phyloP scores from a whole-genome alignment of 2,888 invertebrate genomes.

The Helleia helle region DNA sequence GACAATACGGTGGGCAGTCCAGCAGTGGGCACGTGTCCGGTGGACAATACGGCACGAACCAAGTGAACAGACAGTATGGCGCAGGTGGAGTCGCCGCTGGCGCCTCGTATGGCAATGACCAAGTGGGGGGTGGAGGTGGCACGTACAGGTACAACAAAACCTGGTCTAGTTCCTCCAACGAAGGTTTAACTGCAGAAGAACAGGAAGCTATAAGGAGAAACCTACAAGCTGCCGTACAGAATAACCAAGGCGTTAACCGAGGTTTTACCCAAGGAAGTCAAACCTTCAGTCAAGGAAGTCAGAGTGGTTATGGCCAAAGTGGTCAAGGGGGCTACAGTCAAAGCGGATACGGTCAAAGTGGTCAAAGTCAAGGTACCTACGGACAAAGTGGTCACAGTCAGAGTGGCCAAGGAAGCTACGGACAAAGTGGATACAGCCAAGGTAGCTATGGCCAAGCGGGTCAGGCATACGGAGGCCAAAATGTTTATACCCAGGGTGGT shows the following conservation, averaged over 20 bases:
- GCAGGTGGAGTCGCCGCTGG: slow-evolving; percentile 9
- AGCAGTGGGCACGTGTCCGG: slow-evolving; percentile 23
- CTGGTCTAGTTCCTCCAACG: slow-evolving; percentile 33
- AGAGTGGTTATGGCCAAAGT: slow-evolving; percentile 7
- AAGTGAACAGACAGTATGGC: slow-evolving; percentile 16
- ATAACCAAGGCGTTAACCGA: no score
- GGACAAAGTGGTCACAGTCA: slow-evolving; percentile 20
- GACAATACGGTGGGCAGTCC: slow-evolving; percentile 21
- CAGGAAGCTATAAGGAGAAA: slow-evolving; percentile 42
- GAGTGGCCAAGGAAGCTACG: slow-evolving; percentile 15
- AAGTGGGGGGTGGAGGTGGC: slow-evolving; percentile 20
- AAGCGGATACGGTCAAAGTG: slow-evolving; percentile 14
- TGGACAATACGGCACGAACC: slow-evolving; percentile 25
- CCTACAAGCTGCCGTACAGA: slow-evolving; percentile 31
- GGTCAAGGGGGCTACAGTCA: slow-evolving; percentile 19
- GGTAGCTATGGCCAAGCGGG: slow-evolving; percentile 25
- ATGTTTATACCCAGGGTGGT: slow-evolving; percentile 13
- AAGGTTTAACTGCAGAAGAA: slow-evolving; percentile 41
- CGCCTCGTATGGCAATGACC: slow-evolving; percentile 17
- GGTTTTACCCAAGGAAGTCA: no score
- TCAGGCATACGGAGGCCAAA: slow-evolving; percentile 10
- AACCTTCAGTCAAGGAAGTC: no score
- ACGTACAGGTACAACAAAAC: slow-evolving; percentile 36
- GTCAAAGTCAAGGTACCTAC: slow-evolving; percentile 21
- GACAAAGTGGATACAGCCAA: slow-evolving; percentile 23